Conservation (phyloP, 2,113 vertebrate genomes). For the Canis aureus region DNA sequence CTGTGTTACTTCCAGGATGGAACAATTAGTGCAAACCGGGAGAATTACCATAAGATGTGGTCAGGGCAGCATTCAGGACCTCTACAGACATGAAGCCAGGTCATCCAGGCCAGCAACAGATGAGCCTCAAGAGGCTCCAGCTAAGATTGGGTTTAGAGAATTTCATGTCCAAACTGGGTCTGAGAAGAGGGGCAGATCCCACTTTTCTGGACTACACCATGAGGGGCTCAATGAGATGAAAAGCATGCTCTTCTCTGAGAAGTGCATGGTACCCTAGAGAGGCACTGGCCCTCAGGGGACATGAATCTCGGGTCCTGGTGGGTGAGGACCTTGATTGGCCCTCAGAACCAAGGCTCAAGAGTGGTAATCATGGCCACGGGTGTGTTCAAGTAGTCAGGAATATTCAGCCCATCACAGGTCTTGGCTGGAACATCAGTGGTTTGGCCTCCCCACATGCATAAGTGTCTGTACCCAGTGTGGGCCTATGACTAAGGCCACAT, state of each 20-base stretch:
- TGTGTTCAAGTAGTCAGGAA: background rate
- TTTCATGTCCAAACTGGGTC: background rate
- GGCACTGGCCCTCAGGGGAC: background rate
- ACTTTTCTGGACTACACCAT: background rate
- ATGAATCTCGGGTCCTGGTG: accelerated
- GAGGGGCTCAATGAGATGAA: accelerated
- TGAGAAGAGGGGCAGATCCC: background rate
- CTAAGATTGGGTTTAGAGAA: background rate
- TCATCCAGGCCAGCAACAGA: accelerated
- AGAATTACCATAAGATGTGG: background rate
- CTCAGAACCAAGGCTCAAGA: background rate
- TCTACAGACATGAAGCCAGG: background rate
- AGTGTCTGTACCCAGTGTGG: background rate
- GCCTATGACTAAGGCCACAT: background rate
- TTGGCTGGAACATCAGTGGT: background rate
- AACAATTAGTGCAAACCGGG: background rate
- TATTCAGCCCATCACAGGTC: background rate
- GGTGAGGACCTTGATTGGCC: background rate
- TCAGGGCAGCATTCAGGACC: background rate
- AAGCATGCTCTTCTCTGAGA: background rate
- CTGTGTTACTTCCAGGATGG: background rate
- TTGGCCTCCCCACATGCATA: background rate
- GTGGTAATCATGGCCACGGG: background rate
- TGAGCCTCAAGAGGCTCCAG: background rate
- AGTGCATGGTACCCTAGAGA: accelerated